phyloP scores from a whole-genome alignment of 2,113 vertebrate genomes.

The Oreocharis arfaki region DNA sequence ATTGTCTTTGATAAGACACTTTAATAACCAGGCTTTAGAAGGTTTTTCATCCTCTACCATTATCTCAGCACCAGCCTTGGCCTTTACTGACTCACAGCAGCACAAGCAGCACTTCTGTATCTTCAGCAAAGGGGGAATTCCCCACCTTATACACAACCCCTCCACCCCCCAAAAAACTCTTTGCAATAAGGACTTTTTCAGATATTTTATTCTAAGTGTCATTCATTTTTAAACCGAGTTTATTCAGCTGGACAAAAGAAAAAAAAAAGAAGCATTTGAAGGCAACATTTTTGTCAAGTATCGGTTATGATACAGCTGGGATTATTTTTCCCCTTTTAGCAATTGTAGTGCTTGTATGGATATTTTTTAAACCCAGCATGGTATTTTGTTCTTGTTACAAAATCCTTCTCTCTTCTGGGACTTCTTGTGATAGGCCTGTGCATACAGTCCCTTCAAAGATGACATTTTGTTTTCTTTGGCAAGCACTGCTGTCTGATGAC shows the following conservation, averaged over 20 bases:
- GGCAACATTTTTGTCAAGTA: neutral
- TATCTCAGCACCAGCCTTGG: neutral
- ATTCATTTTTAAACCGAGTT: neutral
- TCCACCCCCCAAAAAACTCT: neutral
- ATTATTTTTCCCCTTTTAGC: constrained; percentile 6
- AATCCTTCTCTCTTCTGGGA: neutral
- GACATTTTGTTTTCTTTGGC: constrained; percentile 21
- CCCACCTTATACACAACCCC: rapidly evolving
- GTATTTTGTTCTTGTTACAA: neutral
- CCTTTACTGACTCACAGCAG: neutral
- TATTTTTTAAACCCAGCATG: neutral
- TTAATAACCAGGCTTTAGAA: neutral
- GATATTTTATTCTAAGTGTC: neutral
- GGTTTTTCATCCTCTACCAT: neutral
- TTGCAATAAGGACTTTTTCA: neutral
- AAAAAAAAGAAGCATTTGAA: neutral
- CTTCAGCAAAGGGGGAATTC: neutral
- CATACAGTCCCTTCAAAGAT: neutral
- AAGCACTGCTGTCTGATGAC: neutral
- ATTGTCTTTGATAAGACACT: neutral
- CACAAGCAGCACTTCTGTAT: neutral
- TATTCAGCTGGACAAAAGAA: neutral
- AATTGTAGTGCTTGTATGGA: neutral
- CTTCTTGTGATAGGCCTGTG: neutral
- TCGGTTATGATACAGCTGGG: neutral